Conservation (phyloP, 2,888 invertebrate species). For the Phalangium opilio region DNA sequence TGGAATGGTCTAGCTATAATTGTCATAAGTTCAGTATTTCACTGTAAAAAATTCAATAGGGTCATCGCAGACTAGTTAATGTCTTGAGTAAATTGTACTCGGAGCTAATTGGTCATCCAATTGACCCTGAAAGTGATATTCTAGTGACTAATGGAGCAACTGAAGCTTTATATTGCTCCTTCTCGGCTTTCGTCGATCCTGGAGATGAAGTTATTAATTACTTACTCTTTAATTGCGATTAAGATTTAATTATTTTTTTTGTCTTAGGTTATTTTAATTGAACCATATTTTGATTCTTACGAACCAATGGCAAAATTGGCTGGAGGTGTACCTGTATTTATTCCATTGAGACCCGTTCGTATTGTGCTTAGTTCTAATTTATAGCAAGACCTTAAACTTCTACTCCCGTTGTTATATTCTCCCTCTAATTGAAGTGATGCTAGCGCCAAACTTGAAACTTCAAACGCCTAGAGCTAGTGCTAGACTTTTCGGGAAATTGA, state of each 20-base stretch:
- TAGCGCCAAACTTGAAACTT: no score
- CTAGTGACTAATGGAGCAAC: slow-evolving; percentile 86
- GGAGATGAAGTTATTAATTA: slow-evolving; percentile 41
- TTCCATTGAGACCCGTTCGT: slow-evolving; percentile 70
- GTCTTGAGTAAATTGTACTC: slow-evolving; percentile 72
- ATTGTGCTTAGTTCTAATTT: no score
- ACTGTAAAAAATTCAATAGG: slow-evolving; percentile 41
- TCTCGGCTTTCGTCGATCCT: slow-evolving; percentile 69
- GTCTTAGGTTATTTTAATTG: slow-evolving; percentile 83
- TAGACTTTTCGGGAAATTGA: no score
- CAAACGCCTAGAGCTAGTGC: no score
- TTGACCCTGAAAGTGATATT: slow-evolving; percentile 76
- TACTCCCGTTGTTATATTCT: no score
- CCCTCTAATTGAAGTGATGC: no score
- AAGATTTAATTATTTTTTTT: slow-evolving; percentile 2
- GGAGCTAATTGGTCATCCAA: slow-evolving; percentile 49
- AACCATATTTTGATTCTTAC: slow-evolving; percentile 97
- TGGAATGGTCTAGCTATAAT: background rate
- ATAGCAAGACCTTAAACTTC: no score
- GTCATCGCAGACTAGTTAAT: slow-evolving; percentile 74
- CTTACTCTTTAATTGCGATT: background rate
- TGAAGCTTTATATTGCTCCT: slow-evolving; percentile 72
- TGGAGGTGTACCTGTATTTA: slow-evolving; percentile 70
- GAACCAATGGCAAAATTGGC: slow-evolving; percentile 82
- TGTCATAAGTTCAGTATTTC: background rate